phyloP scores from a whole-genome alignment of 2,888 invertebrate species.

The Trichopoda pennipes region DNA sequence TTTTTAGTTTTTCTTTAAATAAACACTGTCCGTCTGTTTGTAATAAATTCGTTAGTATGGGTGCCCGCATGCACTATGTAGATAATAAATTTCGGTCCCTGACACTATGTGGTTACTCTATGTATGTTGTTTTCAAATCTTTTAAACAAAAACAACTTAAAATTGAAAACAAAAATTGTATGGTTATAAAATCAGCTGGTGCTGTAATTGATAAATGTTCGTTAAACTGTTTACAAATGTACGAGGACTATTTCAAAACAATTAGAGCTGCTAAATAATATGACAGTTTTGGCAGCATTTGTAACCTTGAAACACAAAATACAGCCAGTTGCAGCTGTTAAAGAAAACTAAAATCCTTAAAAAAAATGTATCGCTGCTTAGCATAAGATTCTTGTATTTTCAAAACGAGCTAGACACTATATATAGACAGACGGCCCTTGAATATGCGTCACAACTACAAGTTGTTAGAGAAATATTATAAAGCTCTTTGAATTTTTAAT shows the following conservation, averaged over 20 bases:
- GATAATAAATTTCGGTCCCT: conserved; percentile 41
- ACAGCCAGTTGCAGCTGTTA: too few relatives aligned
- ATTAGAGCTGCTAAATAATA: not conserved
- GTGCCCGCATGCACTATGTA: conserved; percentile 1
- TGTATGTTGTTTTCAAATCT: conserved; percentile 29
- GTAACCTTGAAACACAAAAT: too few relatives aligned
- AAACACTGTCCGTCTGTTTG: conserved; percentile 12
- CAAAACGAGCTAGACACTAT: too few relatives aligned
- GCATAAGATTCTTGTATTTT: too few relatives aligned
- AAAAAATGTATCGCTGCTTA: too few relatives aligned
- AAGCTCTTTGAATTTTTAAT: too few relatives aligned
- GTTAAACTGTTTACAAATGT: conserved; percentile 8
- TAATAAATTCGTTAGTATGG: not conserved
- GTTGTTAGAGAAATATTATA: too few relatives aligned
- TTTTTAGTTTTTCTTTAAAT: conserved; percentile 55
- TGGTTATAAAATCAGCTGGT: conserved; percentile 48
- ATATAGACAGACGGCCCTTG: too few relatives aligned
- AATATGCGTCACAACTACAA: too few relatives aligned
- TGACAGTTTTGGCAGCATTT: not conserved
- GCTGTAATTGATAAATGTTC: conserved; percentile 17
- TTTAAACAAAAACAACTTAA: conserved; percentile 39
- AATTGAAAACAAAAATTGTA: conserved; percentile 32
- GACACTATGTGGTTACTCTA: not conserved
- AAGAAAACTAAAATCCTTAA: too few relatives aligned
- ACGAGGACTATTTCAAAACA: conserved; percentile 11